Base-by-base conservation (phyloP, 2,888 invertebrate genomes). In the Coenonympha arcania region DNA sequence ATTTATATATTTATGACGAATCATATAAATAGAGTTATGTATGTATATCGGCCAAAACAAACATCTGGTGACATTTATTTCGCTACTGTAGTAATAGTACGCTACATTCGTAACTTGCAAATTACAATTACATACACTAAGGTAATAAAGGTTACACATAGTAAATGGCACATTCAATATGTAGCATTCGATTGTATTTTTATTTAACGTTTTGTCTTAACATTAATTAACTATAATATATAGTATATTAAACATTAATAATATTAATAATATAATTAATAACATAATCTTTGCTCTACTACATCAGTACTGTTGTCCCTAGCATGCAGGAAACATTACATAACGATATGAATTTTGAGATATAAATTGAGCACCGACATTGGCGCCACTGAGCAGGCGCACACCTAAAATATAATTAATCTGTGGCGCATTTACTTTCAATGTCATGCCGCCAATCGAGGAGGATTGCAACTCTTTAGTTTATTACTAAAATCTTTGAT, bases 231-330 rank as follows among this genome's bases (percentile, higher is more conserved):
- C 50, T 53, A 57, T n/a, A n/a, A n/a, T n/a, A n/a, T 42, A 48
- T 45, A 51, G 48, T 54, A n/a, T 55, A 13, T 24, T 24, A 24
- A 22, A 9, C 39, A 24, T 39, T 16, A 15, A 24, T 39, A 39
- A 24, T 11, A 39, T 24, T 24, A 15, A 39, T 39, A 39, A 33
- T 18, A 39, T 30, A 26, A 40, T 66, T n/a, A n/a, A n/a, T n/a
- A n/a, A 69, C 74, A 76, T 75, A 76, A 70, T 78, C 71, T 81
- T 82, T 81, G 76, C 78, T 79, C 76, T 77, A 79, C 79, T 76
- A 81, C 80, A 76, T 82, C 81, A 80, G 82, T 81, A 79, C 82
- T 76, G 73, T 71, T 77, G 75, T 76, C 69, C 71, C 76, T 76
- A 74, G 59, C 60, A 59, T 58, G 65, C n/a, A 62, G 68, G 66